phyloP scores from a whole-genome alignment of 35 echinoderm and acorn worm species.

The Strongylocentrotus purpuratus region DNA sequence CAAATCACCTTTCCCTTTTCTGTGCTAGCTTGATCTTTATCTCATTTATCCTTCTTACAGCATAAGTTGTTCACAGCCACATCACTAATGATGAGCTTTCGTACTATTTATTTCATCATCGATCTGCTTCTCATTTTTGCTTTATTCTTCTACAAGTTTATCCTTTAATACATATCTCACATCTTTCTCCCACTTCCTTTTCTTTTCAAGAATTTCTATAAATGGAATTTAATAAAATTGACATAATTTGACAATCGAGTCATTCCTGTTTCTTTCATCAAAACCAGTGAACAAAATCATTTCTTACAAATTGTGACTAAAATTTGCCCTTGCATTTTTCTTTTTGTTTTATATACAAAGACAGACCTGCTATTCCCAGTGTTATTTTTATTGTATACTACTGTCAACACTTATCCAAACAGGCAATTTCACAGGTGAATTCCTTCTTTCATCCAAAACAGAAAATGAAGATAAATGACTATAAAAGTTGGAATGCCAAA shows the following conservation, averaged over 20 bases:
- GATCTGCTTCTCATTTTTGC: no score
- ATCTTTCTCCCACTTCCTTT: no score
- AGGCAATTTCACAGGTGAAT: background rate
- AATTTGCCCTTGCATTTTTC: background rate
- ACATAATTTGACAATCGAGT: background rate
- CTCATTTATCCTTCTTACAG: no score
- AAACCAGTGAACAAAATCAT: no score
- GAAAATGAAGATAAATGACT: constrained; percentile 1
- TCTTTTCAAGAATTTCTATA: no score
- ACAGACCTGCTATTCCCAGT: background rate
- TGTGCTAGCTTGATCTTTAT: no score
- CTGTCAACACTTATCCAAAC: background rate
- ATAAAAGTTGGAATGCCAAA: background rate
- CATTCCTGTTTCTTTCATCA: background rate
- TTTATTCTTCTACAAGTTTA: no score
- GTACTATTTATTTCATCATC: no score
- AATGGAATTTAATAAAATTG: background rate
- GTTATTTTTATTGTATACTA: constrained; percentile 5
- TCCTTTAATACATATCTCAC: no score
- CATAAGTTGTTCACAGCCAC: no score
- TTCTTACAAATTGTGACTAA: background rate
- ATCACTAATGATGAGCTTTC: no score
- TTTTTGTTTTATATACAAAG: background rate
- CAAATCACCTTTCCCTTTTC: no score
- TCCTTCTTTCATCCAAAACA: background rate